phyloP scores from a whole-genome alignment of 2,797 vertebrate species.

The Somateria mollissima region DNA sequence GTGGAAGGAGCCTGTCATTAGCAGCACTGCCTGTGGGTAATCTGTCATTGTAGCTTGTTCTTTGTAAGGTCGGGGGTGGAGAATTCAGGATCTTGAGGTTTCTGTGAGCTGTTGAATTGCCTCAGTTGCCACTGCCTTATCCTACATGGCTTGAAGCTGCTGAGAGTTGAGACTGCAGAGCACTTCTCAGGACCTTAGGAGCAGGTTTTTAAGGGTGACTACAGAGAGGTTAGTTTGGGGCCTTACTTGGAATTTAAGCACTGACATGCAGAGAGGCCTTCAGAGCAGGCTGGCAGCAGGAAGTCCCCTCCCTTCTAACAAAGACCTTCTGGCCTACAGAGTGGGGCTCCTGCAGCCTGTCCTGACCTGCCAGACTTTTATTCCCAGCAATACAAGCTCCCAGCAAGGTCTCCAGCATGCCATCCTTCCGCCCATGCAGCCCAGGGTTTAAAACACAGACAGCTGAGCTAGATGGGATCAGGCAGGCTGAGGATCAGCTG shows the following conservation, averaged over 20 bases:
- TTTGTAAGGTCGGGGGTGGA: background rate
- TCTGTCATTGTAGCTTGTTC: conserved; percentile 10
- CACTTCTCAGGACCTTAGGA: background rate
- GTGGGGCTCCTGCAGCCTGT: background rate
- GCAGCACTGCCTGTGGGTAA: conserved; percentile 24
- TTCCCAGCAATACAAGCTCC: background rate
- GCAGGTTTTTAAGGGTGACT: conserved; percentile 2
- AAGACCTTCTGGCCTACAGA: background rate
- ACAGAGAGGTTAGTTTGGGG: conserved; percentile 21
- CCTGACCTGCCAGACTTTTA: background rate
- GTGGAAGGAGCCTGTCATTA: conserved; percentile 18
- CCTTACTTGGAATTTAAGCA: background rate
- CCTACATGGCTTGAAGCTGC: background rate
- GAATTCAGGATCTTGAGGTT: background rate
- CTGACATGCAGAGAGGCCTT: background rate
- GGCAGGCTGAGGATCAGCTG: background rate
- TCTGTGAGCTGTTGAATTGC: background rate
- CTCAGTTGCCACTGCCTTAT: conserved; percentile 4
- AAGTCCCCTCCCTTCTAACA: background rate
- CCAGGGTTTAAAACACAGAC: background rate
- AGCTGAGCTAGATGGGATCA: background rate
- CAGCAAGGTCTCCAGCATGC: background rate
- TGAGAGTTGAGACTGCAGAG: background rate
- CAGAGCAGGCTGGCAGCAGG: background rate
- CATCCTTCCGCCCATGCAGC: background rate